A percentile compares a stretch with the other conserved stretches of the same genome.
phyloP scores from a whole-genome alignment of 2,888 invertebrate species.

The Drosophila greeni region DNA sequence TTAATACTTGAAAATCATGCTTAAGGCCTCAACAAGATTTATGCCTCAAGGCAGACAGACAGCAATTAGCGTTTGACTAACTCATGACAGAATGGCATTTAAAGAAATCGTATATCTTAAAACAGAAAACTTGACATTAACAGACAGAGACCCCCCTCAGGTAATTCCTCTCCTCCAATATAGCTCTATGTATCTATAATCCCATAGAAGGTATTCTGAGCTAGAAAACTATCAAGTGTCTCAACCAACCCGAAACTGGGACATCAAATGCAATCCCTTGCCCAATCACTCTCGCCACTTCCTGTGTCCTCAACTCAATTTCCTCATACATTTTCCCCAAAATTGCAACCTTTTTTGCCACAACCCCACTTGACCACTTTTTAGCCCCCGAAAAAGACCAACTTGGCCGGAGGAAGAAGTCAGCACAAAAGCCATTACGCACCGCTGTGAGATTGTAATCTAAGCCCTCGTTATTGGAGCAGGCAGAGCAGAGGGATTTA shows the following conservation, averaged over 20 bases:
- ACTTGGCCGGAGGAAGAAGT: background rate
- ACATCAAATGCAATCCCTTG: constrained; percentile 1
- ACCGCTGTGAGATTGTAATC: constrained; percentile 70
- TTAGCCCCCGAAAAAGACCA: constrained; percentile 7
- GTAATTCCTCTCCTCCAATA: background rate
- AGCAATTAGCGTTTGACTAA: constrained; percentile 8
- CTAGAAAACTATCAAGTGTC: background rate
- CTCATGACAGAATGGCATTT: constrained; percentile 8
- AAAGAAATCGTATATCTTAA: constrained; percentile 11
- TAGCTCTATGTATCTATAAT: background rate
- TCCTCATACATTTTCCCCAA: constrained; percentile 3
- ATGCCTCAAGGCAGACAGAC: constrained; percentile 6
- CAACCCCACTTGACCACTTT: constrained; percentile 10
- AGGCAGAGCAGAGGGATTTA: constrained; percentile 64
- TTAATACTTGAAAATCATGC: background rate
- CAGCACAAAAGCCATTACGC: constrained; percentile 46
- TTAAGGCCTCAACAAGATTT: background rate
- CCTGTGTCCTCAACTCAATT: constrained; percentile 13
- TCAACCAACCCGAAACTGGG: background rate
- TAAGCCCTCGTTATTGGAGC: constrained; percentile 71
- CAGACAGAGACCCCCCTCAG: background rate
- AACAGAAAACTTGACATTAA: constrained; percentile 5
- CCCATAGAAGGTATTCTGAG: background rate
- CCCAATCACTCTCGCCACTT: constrained; percentile 1
- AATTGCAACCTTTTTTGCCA: constrained; percentile 23